A percentile compares a stretch with the other conserved stretches of the same genome.
Evolutionary conservation across 1,140 invertebrate species (phyloP).

Genomic region (Intoshia linei): DNA sequence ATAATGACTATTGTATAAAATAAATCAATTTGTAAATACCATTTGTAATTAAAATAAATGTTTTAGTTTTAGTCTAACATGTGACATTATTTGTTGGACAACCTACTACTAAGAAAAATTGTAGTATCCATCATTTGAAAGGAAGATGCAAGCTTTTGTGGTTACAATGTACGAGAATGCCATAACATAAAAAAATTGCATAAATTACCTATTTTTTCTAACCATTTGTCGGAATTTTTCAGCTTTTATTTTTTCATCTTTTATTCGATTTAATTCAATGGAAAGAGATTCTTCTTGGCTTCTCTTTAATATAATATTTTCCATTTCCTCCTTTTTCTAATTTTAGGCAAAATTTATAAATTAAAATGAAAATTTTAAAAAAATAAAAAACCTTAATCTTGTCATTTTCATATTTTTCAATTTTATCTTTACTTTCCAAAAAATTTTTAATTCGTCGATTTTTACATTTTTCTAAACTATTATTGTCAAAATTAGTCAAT

Average conservation of each 20-base stretch:
- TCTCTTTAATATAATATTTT: too few relatives aligned
- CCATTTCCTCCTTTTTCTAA: too few relatives aligned
- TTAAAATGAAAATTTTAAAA: too few relatives aligned
- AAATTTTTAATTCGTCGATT: too few relatives aligned
- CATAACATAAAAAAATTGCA: slow-evolving; percentile 1
- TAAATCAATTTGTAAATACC: background rate
- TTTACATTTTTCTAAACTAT: too few relatives aligned
- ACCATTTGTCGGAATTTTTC: slow-evolving; percentile 22
- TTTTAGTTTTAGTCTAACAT: background rate
- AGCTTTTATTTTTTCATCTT: slow-evolving; percentile 13
- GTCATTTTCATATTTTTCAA: too few relatives aligned
- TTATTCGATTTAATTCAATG: slow-evolving; percentile 14
- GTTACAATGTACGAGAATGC: background rate
- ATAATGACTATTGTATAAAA: background rate
- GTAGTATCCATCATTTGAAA: background rate
- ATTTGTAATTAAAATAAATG: background rate
- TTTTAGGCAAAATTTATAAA: too few relatives aligned
- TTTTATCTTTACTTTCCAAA: too few relatives aligned
- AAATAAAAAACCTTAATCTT: too few relatives aligned
- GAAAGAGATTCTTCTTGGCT: slow-evolving; percentile 19
- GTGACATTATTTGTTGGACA: background rate
- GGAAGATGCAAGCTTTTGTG: too few relatives aligned
- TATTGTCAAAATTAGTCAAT: too few relatives aligned
- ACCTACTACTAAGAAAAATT: background rate
- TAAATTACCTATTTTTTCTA: slow-evolving; percentile 15